Evolutionary conservation across 2,797 vertebrate genomes (phyloP).

Genomic region (Eulemur coronatus): DNA sequence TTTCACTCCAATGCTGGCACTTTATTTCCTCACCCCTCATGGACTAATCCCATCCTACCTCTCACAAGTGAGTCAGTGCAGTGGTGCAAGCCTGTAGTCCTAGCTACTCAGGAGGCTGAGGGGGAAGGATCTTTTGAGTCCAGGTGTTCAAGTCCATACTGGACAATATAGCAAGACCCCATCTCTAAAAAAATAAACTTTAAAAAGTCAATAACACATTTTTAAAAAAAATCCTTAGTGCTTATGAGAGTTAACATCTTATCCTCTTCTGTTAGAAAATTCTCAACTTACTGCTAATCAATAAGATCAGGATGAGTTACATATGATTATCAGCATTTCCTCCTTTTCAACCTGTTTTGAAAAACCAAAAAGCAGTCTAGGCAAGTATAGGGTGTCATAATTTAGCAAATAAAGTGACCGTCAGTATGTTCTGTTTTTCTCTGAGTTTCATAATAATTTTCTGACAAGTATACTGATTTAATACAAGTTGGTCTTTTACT

Average conservation of each 20-base stretch:
- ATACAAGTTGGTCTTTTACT: neutral
- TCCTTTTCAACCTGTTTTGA: neutral
- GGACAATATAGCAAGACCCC: neutral
- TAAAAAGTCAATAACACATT: neutral
- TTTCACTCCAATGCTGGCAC: neutral
- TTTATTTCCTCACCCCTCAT: neutral
- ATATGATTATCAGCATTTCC: neutral
- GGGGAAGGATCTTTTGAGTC: neutral
- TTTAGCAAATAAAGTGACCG: neutral
- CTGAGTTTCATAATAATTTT: conserved; percentile 6
- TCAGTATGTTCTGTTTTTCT: neutral
- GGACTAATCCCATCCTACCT: neutral
- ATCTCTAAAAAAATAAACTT: neutral
- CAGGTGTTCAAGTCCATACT: neutral
- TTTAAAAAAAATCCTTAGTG: neutral
- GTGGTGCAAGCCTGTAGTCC: neutral
- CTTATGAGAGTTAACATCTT: neutral
- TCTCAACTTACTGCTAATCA: neutral
- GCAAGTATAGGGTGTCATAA: neutral
- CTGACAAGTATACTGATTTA: neutral
- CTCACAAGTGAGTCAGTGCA: neutral
- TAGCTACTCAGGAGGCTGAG: neutral
- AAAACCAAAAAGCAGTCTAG: neutral
- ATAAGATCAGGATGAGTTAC: neutral
- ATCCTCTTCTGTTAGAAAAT: neutral